phyloP scores from a whole-genome alignment of 2,113 vertebrate species.

The Tyto alba region DNA sequence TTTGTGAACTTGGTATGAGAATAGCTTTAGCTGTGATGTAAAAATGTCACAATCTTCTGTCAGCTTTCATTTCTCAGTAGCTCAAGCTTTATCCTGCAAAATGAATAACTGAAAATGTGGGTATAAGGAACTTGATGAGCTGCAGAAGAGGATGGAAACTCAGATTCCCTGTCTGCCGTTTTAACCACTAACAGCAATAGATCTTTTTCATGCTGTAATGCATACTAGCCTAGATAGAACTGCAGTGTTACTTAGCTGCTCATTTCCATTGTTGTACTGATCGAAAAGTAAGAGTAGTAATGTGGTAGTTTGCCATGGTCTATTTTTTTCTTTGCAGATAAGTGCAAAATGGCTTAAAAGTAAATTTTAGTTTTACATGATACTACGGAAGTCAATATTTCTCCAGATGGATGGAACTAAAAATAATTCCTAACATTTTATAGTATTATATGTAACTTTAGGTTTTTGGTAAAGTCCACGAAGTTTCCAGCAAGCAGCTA shows the following conservation, averaged over 20 bases:
- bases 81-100: neutral
- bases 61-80: neutral
- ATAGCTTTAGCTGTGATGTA: neutral
- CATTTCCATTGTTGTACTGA: neutral
- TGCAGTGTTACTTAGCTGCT: neutral
- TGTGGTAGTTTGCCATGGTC: neutral
- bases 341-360: neutral
- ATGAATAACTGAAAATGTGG: neutral
- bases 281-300: neutral
- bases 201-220: neutral
- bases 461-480: neutral
- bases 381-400: neutral
- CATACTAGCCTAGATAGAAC: neutral
- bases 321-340: neutral
- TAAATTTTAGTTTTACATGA: neutral
- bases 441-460: neutral
- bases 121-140: neutral
- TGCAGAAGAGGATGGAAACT: neutral
- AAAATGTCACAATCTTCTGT: neutral
- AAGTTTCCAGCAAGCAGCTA: neutral
- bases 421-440: neutral
- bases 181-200: neutral
- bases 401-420: neutral
- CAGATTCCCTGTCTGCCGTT: neutral
- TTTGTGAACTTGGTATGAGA: neutral